These are phyloP conservation scores for Danio tinwini DNA, from an alignment of 2,797 vertebrate species.

Conservation along the genomic window DNA sequence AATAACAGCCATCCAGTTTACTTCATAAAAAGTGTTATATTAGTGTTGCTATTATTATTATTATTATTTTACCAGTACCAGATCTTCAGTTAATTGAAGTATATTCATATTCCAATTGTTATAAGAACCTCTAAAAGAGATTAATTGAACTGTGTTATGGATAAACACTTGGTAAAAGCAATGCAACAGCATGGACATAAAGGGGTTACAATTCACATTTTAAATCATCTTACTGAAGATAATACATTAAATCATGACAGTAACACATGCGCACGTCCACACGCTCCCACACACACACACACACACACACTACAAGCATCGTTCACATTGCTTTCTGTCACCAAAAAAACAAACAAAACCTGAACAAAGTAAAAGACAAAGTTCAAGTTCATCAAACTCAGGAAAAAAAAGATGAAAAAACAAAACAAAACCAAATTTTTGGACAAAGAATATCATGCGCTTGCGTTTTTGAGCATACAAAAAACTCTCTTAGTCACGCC, in stretches of 20 bases:
- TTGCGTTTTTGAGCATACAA: slow-evolving; percentile 44
- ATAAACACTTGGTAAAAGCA: slow-evolving; percentile 43
- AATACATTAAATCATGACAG: slow-evolving; percentile 48
- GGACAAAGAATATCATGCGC: slow-evolving; percentile 28
- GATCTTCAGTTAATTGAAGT: slow-evolving; percentile 46
- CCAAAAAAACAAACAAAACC: slow-evolving; percentile 2
- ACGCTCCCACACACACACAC: slow-evolving; percentile 42
- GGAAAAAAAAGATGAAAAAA: slow-evolving; percentile 4
- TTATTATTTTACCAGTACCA: slow-evolving; percentile 11
- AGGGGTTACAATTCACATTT: slow-evolving; percentile 76
- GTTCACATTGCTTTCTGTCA: slow-evolving; percentile 38
- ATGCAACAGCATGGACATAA: slow-evolving; percentile 25
- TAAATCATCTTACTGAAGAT: slow-evolving; percentile 59
- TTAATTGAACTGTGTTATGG: slow-evolving; percentile 21
- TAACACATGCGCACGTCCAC: slow-evolving; percentile 27
- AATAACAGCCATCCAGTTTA: slow-evolving; percentile 40
- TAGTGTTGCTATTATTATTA: slow-evolving; percentile 29
- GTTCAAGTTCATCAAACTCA: slow-evolving; percentile 24
- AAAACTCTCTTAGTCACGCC: slow-evolving; percentile 39
- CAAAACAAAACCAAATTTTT: not conserved
- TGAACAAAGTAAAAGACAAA: slow-evolving; percentile 31
- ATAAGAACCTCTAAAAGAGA: slow-evolving; percentile 34
- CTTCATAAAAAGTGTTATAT: slow-evolving; percentile 42
- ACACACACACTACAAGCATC: slow-evolving; percentile 36
- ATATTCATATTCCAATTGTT: slow-evolving; percentile 39